These are phyloP conservation scores for Pachypeltis micranthus DNA, from an alignment of 1,140 invertebrate species.

Conservation along the genomic window DNA sequence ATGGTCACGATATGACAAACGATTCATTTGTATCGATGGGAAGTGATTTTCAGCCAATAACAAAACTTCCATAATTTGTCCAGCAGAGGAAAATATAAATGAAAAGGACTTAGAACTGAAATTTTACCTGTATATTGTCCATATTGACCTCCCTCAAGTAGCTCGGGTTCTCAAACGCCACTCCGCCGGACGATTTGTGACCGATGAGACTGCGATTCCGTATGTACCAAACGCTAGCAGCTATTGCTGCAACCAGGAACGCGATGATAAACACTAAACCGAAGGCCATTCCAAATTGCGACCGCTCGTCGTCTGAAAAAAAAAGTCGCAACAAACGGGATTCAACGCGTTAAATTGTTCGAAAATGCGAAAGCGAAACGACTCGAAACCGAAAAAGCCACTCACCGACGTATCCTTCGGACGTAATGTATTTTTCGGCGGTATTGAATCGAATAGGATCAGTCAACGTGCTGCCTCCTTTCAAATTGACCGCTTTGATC, in stretches of 20 bases:
- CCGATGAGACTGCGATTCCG: constrained; percentile 46
- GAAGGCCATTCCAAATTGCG: constrained; percentile 47
- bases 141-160: constrained; percentile 63
- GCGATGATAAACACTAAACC: constrained; percentile 51
- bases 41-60: no score
- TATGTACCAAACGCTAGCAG: constrained; percentile 51
- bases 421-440: constrained; percentile 52
- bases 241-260: constrained; percentile 47
- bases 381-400: no score
- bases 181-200: constrained; percentile 44
- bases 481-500: constrained; percentile 66
- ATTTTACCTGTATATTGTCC: constrained; percentile 53
- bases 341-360: no score
- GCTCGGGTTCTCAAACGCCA: constrained; percentile 75
- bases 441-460: constrained; percentile 58
- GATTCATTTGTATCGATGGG: no score
- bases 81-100: no score
- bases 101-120: neutral
- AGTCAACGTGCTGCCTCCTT: constrained; percentile 60
- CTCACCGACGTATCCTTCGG: no score
- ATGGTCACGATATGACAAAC: no score
- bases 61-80: no score
- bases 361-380: no score
- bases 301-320: constrained; percentile 35
- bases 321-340: no score